Base-by-base conservation (phyloP, 2,797 vertebrate genomes). In the Chaenodraco wilsoni region DNA sequence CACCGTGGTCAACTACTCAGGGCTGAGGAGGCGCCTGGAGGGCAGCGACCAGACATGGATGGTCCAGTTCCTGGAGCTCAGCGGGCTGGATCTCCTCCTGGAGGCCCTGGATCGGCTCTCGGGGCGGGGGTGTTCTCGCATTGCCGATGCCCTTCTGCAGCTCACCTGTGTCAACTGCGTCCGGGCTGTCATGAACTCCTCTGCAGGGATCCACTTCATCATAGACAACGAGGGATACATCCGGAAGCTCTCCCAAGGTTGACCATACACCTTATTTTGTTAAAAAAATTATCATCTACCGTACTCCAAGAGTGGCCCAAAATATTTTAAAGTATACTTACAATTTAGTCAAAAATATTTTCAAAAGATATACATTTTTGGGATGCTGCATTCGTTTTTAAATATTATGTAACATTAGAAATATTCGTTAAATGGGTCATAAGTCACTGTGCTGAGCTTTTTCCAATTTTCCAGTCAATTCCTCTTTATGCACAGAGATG, bases 91-190 rank as follows among this genome's bases (percentile, higher is more conserved):
- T 69, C 95, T 99, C 70, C 95, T 99, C 48, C 94, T 99, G 66
- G 98, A 99, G 88, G 98, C 98, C 3, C 91, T 99, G 91, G 97
- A 97, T 49, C 94, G 96, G 54, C 95, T 99, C 41, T 98, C 98
- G 0, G 98, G 97, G 2, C 94, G 97, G 2, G 97, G 98, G 0
- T 98, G 97, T 74, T 95, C 97, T 4, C 95, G 96, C 56, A 99
- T 99, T 4, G 90, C 97, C 0, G 97, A 99, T 3, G 96, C 98
- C 21, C 94, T 99, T 27, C 95, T 99, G 65, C 98, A 99, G 90
- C 97, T 99, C 87, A 99, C 98, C 17, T 99, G 98, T 10, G 94
- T 99, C 72, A 97, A 90, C 93, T 99, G 98, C 1, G 98, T 99
- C 66, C 94, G 95, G 0, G 97, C 98, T 0, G 94, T 99, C 58